Conservation (phyloP, 2,113 vertebrate species). For the Alexandromys fortis region DNA sequence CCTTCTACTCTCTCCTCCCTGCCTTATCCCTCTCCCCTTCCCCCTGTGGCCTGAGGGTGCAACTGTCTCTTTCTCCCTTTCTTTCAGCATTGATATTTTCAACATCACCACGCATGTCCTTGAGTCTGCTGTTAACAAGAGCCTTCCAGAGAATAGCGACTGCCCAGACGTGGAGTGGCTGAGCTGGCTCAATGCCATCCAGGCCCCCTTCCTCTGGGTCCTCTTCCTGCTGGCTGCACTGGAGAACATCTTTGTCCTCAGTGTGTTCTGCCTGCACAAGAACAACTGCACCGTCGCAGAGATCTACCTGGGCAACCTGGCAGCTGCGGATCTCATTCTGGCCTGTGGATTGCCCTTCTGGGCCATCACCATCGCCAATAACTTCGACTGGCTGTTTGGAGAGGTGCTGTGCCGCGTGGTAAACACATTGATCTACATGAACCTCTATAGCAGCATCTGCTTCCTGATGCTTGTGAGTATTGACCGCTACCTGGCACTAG, state of each 20-base stretch:
- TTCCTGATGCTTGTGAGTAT: constrained; percentile 94
- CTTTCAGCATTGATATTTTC: constrained; percentile 78
- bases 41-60: not conserved
- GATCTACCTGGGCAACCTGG: constrained; percentile 95
- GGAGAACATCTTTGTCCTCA: constrained; percentile 93
- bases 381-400: constrained; percentile 93
- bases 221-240: constrained; percentile 88
- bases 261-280: constrained; percentile 92
- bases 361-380: constrained; percentile 89
- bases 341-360: constrained; percentile 94
- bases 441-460: constrained; percentile 92
- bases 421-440: constrained; percentile 89
- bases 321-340: constrained; percentile 91
- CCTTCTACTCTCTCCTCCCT: too few relatives aligned
- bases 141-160: not conserved
- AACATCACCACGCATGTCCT: constrained; percentile 62
- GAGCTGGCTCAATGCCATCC: constrained; percentile 86
- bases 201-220: constrained; percentile 90
- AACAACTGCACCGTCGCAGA: constrained; percentile 94
- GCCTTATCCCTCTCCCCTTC: not conserved
- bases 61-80: constrained; percentile 39
- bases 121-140: not conserved
- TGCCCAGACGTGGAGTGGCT: constrained; percentile 69
- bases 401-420: constrained; percentile 90
- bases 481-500: constrained; percentile 95